A percentile compares a stretch with the other conserved stretches of the same genome.
Evolutionary conservation across 2,888 invertebrate genomes (phyloP).

Genomic region (Melieria omissa): DNA sequence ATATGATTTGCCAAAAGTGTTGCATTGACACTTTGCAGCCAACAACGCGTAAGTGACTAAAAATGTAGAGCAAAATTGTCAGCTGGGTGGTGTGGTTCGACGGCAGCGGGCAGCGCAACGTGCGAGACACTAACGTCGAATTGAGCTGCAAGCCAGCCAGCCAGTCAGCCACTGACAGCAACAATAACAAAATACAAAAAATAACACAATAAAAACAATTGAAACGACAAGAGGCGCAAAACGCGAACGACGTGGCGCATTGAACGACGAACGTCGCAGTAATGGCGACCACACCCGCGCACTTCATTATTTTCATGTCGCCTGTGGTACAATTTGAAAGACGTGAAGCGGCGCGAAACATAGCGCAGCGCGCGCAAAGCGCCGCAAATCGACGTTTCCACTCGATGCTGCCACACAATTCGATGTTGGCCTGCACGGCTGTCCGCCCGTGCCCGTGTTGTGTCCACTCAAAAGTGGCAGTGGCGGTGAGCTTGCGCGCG

Average conservation of each 20-base stretch:
- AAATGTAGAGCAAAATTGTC: neutral
- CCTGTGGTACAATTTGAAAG: conserved; percentile 62
- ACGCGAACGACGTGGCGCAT: neutral
- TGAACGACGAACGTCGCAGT: conserved; percentile 44
- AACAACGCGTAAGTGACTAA: no score
- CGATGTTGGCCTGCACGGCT: conserved; percentile 35
- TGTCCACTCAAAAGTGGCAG: neutral
- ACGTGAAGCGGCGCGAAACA: conserved; percentile 42
- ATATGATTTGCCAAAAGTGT: no score
- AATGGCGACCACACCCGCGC: conserved; percentile 65
- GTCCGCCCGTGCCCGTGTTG: conserved; percentile 10
- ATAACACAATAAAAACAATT: conserved; percentile 35
- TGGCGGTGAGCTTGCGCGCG: neutral
- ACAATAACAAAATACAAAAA: neutral
- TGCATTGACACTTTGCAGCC: no score
- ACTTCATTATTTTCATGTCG: conserved; percentile 68
- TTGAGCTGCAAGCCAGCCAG: no score
- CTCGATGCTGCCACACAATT: neutral
- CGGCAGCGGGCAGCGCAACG: neutral
- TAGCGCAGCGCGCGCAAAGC: neutral
- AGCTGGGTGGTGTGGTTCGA: neutral
- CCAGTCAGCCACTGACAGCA: conserved; percentile 5
- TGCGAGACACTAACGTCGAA: neutral
- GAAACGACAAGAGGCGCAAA: conserved; percentile 7
- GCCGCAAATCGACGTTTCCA: no score